phyloP scores from a whole-genome alignment of 2,797 vertebrate genomes.

The Acanthurus leucopareius region DNA sequence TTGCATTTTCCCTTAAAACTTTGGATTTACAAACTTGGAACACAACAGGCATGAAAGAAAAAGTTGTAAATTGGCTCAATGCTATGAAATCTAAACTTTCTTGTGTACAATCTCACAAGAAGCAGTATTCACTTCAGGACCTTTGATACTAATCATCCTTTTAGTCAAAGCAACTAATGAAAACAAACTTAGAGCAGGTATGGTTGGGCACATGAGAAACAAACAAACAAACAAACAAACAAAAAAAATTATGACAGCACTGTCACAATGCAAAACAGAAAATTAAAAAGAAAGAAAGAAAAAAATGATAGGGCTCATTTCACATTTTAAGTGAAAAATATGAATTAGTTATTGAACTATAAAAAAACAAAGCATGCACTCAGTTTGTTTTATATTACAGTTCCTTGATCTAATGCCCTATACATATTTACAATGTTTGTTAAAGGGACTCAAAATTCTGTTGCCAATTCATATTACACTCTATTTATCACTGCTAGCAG shows the following conservation, averaged over 20 bases:
- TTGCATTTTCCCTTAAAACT: constrained; percentile 13
- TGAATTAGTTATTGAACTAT: constrained; percentile 86
- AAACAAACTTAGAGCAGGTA: constrained; percentile 40
- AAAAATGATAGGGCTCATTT: constrained; percentile 79
- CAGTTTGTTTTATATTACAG: constrained; percentile 88
- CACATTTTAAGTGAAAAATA: constrained; percentile 79
- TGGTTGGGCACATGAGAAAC: constrained; percentile 53
- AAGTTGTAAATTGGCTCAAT: background rate
- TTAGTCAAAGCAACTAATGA: constrained; percentile 89
- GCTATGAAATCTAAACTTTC: constrained; percentile 28
- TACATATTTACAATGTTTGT: constrained; percentile 93
- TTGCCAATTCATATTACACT: constrained; percentile 94
- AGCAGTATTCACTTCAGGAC: constrained; percentile 33
- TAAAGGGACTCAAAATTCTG: constrained; percentile 99
- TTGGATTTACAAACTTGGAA: constrained; percentile 23
- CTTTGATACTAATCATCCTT: constrained; percentile 83
- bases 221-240: constrained; percentile 1
- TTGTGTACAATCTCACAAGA: constrained; percentile 31
- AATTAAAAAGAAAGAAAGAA: constrained; percentile 58
- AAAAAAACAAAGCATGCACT: constrained; percentile 95
- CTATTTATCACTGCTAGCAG: constrained; percentile 95
- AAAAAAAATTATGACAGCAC: constrained; percentile 44
- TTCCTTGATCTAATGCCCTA: constrained; percentile 90
- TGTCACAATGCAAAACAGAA: constrained; percentile 57
- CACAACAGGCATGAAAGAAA: constrained; percentile 17